A percentile compares a stretch with the other conserved stretches of the same genome.
Evolutionary conservation across 2,113 vertebrate species (phyloP).

Genomic region (Nothoprocta perdicaria): DNA sequence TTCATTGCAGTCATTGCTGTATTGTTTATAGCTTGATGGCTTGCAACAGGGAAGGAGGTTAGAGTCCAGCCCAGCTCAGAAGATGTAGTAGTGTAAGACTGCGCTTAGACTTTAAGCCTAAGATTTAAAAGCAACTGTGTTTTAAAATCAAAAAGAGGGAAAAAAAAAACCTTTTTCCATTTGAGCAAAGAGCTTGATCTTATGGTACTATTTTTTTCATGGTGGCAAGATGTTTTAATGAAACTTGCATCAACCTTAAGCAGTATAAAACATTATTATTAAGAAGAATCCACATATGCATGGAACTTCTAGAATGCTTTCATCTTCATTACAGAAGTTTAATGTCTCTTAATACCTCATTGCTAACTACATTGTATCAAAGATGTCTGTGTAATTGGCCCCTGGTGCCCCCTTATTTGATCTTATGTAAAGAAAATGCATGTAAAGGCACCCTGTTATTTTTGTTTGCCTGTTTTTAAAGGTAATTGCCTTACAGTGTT

Average conservation of each 20-base stretch:
- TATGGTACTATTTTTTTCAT: neutral
- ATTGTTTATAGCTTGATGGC: no score
- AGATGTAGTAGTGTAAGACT: neutral
- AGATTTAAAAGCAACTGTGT: no score
- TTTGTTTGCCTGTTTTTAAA: neutral
- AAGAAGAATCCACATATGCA: neutral
- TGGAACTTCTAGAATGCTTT: neutral
- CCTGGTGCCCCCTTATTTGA: neutral
- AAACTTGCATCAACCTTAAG: neutral
- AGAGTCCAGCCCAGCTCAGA: neutral
- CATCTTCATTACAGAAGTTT: neutral
- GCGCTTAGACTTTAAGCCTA: no score
- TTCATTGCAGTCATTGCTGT: no score
- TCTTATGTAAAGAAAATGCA: neutral
- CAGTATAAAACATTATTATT: neutral
- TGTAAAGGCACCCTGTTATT: neutral
- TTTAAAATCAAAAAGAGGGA: neutral
- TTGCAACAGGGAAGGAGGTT: no score
- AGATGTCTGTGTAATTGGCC: neutral
- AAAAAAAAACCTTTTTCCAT: neutral
- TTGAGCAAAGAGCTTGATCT: neutral
- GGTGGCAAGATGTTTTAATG: neutral
- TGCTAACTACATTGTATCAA: neutral
- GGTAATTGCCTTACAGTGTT: neutral
- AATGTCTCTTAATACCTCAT: neutral